Conservation (phyloP, 2,888 invertebrate species). For the Lithosia quadra region DNA sequence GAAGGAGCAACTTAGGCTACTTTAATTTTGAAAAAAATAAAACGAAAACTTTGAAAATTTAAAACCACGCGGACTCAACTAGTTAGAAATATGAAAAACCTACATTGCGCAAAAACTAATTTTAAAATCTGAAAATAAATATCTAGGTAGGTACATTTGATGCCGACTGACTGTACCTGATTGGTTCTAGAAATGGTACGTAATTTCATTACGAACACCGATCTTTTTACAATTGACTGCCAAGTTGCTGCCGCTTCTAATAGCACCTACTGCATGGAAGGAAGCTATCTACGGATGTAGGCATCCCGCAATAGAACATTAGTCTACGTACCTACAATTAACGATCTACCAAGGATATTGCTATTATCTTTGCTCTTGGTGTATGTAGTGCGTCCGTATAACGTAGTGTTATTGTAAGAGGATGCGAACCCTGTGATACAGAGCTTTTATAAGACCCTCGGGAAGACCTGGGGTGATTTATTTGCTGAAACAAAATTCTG, state of each 20-base stretch:
- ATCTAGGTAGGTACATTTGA: neutral
- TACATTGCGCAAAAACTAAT: too few relatives aligned
- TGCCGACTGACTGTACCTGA: neutral
- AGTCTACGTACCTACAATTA: constrained; percentile 19
- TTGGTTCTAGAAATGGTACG: neutral
- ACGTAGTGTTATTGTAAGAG: constrained; percentile 22
- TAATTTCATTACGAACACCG: neutral
- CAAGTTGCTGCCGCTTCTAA: constrained; percentile 4
- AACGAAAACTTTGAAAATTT: too few relatives aligned
- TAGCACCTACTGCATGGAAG: neutral
- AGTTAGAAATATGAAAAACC: too few relatives aligned
- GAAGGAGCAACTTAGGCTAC: too few relatives aligned
- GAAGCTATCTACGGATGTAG: constrained; percentile 9
- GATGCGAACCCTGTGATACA: constrained; percentile 13
- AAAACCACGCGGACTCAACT: too few relatives aligned
- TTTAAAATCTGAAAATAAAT: too few relatives aligned
- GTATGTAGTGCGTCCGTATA: constrained; percentile 15
- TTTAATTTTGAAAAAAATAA: too few relatives aligned
- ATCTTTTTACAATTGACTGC: neutral
- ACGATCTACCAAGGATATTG: constrained; percentile 19
- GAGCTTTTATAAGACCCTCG: constrained; percentile 16
- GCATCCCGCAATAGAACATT: constrained; percentile 18
- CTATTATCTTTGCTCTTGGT: constrained; percentile 20
- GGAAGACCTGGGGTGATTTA: constrained; percentile 9
- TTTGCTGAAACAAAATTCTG: neutral